phyloP scores from a whole-genome alignment of 2,888 invertebrate genomes.

The Nephrocerus scutellatus region DNA sequence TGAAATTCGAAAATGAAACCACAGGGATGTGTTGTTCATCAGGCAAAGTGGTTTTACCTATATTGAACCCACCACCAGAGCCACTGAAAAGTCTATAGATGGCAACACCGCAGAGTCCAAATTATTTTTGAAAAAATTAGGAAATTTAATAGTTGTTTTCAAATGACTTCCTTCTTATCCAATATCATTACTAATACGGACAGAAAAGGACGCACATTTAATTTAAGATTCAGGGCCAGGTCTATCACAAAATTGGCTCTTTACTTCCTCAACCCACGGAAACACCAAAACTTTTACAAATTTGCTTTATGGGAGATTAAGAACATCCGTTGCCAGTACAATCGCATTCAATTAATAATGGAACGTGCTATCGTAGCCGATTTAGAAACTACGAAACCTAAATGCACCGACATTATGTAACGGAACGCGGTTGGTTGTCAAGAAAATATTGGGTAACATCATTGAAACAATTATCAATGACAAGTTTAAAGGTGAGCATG shows the following conservation, averaged over 20 bases:
- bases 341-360: too few species aligned
- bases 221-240: neutral
- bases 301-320: constrained; percentile 2
- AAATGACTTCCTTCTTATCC: too few species aligned
- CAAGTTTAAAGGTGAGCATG: too few species aligned
- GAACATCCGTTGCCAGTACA: neutral
- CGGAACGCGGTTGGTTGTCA: too few species aligned
- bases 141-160: too few species aligned
- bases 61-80: constrained; percentile 2
- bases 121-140: constrained; percentile 3
- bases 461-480: too few species aligned
- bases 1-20: constrained; percentile 1
- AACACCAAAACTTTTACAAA: too few species aligned
- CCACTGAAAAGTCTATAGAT: too few species aligned
- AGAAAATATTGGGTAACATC: too few species aligned
- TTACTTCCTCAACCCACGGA: constrained; percentile 1
- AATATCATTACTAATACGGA: constrained; percentile 3
- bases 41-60: constrained; percentile 1
- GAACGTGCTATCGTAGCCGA: constrained; percentile 4
- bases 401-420: too few species aligned
- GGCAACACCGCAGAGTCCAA: neutral
- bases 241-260: constrained; percentile 1
- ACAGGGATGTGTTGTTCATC: constrained; percentile 1
- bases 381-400: too few species aligned
- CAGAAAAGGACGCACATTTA: neutral